These are phyloP conservation scores for Calameuta idolon DNA, from an alignment of 2,888 invertebrate genomes.

Conservation along the genomic window DNA sequence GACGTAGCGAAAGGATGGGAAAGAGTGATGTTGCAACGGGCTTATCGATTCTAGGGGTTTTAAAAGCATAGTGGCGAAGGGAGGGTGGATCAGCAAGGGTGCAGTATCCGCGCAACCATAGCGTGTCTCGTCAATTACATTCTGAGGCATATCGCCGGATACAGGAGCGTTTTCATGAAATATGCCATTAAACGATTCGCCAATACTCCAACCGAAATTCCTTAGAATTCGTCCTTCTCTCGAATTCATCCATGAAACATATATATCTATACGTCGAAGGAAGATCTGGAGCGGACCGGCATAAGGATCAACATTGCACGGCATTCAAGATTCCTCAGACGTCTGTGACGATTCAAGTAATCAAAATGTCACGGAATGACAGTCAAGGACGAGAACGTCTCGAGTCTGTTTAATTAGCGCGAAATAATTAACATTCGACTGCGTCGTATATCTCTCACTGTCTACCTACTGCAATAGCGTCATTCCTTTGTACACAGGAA, in stretches of 20 bases:
- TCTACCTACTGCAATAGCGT: background rate
- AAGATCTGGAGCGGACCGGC: background rate
- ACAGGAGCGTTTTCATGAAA: conserved; percentile 1
- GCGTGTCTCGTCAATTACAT: conserved; percentile 12
- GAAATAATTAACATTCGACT: conserved; percentile 34
- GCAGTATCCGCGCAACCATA: background rate
- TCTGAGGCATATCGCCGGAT: conserved; percentile 5
- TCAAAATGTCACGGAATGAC: conserved; percentile 4
- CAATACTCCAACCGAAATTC: background rate
- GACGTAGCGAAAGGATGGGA: background rate
- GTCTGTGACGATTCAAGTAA: background rate
- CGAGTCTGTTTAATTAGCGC: conserved; percentile 29
- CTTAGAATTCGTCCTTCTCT: background rate
- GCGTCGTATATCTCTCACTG: background rate
- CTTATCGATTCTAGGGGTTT: background rate
- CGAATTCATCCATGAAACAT: background rate
- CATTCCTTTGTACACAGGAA: background rate
- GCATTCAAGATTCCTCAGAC: background rate
- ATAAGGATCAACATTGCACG: background rate
- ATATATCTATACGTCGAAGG: background rate
- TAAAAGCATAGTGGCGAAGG: background rate
- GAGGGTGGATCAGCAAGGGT: background rate
- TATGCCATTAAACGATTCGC: conserved; percentile 7
- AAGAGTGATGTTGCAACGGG: background rate
- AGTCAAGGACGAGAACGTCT: background rate